Conservation (phyloP, 2,113 vertebrate genomes). For the Oophaga pumilio region DNA sequence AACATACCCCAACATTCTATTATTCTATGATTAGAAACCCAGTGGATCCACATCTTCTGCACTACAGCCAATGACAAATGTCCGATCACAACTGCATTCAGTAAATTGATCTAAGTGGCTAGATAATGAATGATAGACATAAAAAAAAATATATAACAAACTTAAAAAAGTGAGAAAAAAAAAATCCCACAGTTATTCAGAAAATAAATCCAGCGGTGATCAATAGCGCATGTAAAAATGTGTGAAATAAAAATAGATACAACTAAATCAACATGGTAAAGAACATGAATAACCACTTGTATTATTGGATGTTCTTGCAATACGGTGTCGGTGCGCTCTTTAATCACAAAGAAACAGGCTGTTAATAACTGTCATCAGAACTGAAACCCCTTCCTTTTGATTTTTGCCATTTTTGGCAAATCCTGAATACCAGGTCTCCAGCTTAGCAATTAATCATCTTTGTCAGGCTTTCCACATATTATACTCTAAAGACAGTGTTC, state of each 20-base stretch:
- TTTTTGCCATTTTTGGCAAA: constrained; percentile 73
- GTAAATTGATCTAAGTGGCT: no score
- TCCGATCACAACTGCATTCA: no score
- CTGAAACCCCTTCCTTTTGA: constrained; percentile 54
- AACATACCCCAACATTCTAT: no score
- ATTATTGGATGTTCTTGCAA: constrained; percentile 64
- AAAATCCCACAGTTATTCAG: no score
- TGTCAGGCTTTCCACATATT: constrained; percentile 72
- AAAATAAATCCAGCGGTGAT: not conserved
- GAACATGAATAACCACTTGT: constrained; percentile 50
- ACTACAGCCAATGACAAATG: no score
- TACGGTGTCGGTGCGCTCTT: constrained; percentile 68
- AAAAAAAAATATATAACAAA: no score
- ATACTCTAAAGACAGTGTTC: constrained; percentile 63
- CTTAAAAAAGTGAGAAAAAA: no score
- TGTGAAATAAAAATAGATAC: not conserved
- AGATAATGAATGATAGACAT: no score
- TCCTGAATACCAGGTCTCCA: constrained; percentile 61
- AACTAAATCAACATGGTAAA: not conserved
- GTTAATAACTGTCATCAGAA: constrained; percentile 66
- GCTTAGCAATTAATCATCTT: constrained; percentile 75
- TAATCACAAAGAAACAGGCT: constrained; percentile 70
- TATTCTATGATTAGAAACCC: no score
- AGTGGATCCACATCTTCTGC: no score
- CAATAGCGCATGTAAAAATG: not conserved